A percentile compares a stretch with the other conserved stretches of the same genome.
phyloP scores from a whole-genome alignment of 2,888 invertebrate genomes.

The Ryuthela nishihirai region DNA sequence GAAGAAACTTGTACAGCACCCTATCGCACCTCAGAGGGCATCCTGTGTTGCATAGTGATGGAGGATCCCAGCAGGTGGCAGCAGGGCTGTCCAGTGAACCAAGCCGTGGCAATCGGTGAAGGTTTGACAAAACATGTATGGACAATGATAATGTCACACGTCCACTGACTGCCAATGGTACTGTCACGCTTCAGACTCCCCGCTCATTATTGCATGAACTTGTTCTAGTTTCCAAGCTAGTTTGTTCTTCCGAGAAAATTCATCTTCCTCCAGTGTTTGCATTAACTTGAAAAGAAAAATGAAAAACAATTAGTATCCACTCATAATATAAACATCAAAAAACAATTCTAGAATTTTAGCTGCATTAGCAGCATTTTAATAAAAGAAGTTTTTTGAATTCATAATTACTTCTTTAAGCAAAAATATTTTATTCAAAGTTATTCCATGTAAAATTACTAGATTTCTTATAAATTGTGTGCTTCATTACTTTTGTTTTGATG shows the following conservation, averaged over 20 bases:
- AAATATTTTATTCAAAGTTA: no score
- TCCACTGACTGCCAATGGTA: conserved; percentile 37
- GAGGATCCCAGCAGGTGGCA: conserved; percentile 34
- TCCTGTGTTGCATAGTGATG: conserved; percentile 34
- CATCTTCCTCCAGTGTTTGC: conserved; percentile 94
- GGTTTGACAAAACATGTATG: conserved; percentile 36
- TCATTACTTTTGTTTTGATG: no score
- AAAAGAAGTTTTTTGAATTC: no score
- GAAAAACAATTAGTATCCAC: no score
- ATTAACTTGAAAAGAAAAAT: conserved; percentile 64
- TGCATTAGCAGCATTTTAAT: no score
- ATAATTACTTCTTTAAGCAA: no score
- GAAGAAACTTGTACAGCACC: conserved; percentile 14
- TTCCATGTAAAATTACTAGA: no score
- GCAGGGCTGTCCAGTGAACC: conserved; percentile 35
- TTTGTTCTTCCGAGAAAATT: conserved; percentile 94
- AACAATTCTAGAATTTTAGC: no score
- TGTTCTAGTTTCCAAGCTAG: conserved; percentile 94
- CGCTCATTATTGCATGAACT: conserved; percentile 85
- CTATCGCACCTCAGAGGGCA: conserved; percentile 34
- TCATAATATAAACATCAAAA: no score
- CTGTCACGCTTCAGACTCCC: conserved; percentile 46
- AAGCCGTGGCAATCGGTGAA: conserved; percentile 39
- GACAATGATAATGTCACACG: conserved; percentile 30
- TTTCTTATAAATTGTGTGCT: no score